Conservation (phyloP, 1,140 invertebrate species). For the Polyergus mexicanus region DNA sequence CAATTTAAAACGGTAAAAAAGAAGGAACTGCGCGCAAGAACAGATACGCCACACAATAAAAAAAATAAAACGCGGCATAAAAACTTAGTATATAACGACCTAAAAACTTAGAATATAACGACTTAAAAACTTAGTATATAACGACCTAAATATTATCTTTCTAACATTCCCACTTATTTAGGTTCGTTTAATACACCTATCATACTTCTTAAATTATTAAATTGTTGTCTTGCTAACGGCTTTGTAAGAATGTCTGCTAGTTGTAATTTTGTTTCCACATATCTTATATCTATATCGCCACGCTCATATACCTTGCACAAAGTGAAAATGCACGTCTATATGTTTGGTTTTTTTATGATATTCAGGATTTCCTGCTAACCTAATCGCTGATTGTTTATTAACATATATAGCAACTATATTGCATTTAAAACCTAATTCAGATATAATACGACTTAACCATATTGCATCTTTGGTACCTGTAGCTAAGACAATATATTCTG, state of each 20-base stretch:
- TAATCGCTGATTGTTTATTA: slow-evolving; percentile 23
- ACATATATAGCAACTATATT: background rate
- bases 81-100: too few relatives aligned
- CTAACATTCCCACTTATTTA: slow-evolving; percentile 29
- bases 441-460: too few relatives aligned
- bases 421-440: too few relatives aligned
- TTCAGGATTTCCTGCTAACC: slow-evolving; percentile 13
- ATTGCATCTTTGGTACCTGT: too few relatives aligned
- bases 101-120: too few relatives aligned
- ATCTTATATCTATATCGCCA: slow-evolving; percentile 21
- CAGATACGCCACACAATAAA: too few relatives aligned
- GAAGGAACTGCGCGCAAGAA: too few relatives aligned
- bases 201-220: slow-evolving; percentile 3
- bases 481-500: too few relatives aligned
- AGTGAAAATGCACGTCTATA: slow-evolving; percentile 38
- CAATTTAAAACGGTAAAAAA: too few relatives aligned
- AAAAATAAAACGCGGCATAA: too few relatives aligned
- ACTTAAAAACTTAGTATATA: too few relatives aligned
- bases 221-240: slow-evolving; percentile 1
- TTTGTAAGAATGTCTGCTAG: slow-evolving; percentile 46
- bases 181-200: background rate
- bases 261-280: slow-evolving; percentile 27
- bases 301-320: background rate
- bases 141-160: background rate
- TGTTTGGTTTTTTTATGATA: slow-evolving; percentile 34